A percentile compares a stretch with the other conserved stretches of the same genome.
These are phyloP conservation scores for Drosophila testacea DNA, from an alignment of 2,888 invertebrate genomes.

Conservation along the genomic window DNA sequence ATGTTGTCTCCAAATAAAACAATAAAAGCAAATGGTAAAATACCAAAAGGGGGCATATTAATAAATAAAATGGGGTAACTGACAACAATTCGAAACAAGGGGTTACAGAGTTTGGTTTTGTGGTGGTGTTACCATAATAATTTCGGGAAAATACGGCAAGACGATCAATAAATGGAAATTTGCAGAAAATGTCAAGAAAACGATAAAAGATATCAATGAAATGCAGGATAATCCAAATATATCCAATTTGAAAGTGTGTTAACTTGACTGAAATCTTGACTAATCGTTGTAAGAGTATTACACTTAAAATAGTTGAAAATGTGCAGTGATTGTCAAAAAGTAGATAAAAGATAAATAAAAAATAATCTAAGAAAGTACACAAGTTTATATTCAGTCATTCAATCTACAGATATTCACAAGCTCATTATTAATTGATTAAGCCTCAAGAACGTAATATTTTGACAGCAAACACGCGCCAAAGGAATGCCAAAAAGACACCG, in stretches of 20 bases:
- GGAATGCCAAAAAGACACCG: constrained; percentile 3
- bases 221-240: background rate
- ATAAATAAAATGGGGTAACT: constrained; percentile 63
- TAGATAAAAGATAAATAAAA: too few species aligned
- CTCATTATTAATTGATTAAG: constrained; percentile 75
- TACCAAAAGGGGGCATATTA: constrained; percentile 60
- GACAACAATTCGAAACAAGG: constrained; percentile 14
- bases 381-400: constrained; percentile 52
- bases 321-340: too few species aligned
- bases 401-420: constrained; percentile 13
- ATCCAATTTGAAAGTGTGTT: background rate
- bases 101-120: constrained; percentile 17
- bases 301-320: too few species aligned
- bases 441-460: constrained; percentile 54
- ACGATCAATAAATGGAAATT: constrained; percentile 65
- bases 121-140: background rate
- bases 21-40: constrained; percentile 70
- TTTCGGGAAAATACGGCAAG: background rate
- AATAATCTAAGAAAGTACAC: too few species aligned
- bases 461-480: constrained; percentile 76
- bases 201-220: background rate
- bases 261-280: background rate
- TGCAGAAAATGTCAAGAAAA: constrained; percentile 11
- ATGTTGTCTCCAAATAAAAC: constrained; percentile 75
- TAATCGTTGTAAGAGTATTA: too few species aligned